phyloP scores from a whole-genome alignment of 2,888 invertebrate genomes.

The Platycheirus rosarum region DNA sequence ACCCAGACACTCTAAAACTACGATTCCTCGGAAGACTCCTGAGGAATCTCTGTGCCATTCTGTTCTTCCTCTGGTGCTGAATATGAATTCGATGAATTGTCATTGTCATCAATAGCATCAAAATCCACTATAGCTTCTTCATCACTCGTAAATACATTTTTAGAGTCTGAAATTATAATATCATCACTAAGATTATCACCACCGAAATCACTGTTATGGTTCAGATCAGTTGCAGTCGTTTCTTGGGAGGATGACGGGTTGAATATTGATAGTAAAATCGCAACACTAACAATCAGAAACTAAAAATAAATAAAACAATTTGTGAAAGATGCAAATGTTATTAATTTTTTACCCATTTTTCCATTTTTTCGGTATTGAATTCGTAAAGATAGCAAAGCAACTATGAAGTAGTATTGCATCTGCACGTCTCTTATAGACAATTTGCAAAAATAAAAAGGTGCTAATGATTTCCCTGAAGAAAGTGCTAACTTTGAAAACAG shows the following conservation, averaged over 20 bases:
- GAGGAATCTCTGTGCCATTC: constrained; percentile 12
- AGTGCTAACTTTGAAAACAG: not conserved
- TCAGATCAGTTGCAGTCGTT: not conserved
- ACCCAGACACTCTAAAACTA: not conserved
- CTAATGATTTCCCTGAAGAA: constrained; percentile 3
- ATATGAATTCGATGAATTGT: not conserved
- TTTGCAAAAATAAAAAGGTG: constrained; percentile 2
- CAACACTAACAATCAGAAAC: constrained; percentile 2
- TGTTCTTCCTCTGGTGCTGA: constrained; percentile 5
- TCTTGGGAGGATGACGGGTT: not conserved
- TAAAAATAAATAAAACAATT: not conserved
- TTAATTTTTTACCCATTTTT: constrained; percentile 1
- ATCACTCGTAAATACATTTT: not conserved
- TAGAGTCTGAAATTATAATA: constrained; percentile 2
- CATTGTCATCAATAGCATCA: not conserved
- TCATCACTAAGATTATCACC: constrained; percentile 12
- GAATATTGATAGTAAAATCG: not conserved
- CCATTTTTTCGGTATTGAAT: not conserved
- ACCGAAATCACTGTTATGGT: constrained; percentile 11
- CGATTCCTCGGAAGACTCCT: constrained; percentile 1
- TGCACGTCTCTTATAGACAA: constrained; percentile 6
- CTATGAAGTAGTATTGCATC: not conserved
- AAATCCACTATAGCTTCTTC: constrained; percentile 1
- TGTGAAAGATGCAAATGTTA: too few species aligned
- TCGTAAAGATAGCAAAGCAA: not conserved